A percentile compares a stretch with the other conserved stretches of the same genome.
These are phyloP conservation scores for Sinopyrophorus schimmeli DNA, from an alignment of 2,888 invertebrate species.

Conservation along the genomic window DNA sequence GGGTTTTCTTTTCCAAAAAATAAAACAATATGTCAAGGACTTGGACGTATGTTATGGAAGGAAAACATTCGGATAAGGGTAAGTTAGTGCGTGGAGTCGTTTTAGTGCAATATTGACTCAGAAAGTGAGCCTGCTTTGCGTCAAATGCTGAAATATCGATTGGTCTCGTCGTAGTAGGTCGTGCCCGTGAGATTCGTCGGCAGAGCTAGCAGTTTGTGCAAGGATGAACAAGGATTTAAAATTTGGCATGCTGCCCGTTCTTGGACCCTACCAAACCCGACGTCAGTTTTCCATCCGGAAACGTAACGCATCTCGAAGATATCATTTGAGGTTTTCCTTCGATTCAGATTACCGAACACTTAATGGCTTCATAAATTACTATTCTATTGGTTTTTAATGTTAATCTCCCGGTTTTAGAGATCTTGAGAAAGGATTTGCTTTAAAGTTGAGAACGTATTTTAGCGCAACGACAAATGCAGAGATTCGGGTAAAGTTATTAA, in stretches of 20 bases:
- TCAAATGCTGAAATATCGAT: slow-evolving; percentile 32
- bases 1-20: too few relatives aligned
- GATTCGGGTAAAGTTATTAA: too few relatives aligned
- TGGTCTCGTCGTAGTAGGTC: slow-evolving; percentile 30
- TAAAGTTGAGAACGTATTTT: too few relatives aligned
- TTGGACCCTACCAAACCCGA: slow-evolving; percentile 9
- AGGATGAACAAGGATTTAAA: slow-evolving; percentile 26
- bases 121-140: slow-evolving; percentile 32
- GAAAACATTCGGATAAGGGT: slow-evolving; percentile 19
- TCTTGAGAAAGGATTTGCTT: too few relatives aligned
- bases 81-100: slow-evolving; percentile 10
- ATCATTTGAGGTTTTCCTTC: neutral
- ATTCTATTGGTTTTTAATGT: too few relatives aligned
- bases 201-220: slow-evolving; percentile 26
- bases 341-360: neutral
- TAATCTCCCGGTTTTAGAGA: too few relatives aligned
- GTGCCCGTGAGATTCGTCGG: slow-evolving; percentile 30
- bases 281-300: slow-evolving; percentile 11
- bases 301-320: slow-evolving; percentile 3
- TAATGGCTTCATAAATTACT: too few relatives aligned
- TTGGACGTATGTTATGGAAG: slow-evolving; percentile 13
- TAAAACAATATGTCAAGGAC: slow-evolving; percentile 13
- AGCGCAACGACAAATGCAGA: too few relatives aligned
- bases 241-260: slow-evolving; percentile 22
- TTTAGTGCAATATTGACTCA: slow-evolving; percentile 26